A percentile compares a stretch with the other conserved stretches of the same genome.
Evolutionary conservation across 2,888 invertebrate genomes (phyloP).

Genomic region (Cerastoderma edule): DNA sequence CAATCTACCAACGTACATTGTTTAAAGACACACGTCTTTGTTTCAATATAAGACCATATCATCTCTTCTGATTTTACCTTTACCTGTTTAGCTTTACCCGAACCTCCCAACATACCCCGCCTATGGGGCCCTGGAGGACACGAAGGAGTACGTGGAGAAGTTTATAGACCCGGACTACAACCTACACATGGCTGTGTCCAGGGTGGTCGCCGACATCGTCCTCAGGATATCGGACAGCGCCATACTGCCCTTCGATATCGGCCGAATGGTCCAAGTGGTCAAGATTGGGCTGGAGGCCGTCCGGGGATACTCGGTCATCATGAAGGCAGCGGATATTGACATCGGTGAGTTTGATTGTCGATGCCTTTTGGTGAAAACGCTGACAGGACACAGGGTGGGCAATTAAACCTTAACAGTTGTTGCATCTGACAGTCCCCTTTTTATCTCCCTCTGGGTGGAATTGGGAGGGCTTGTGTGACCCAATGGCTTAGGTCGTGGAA

Average conservation of each 20-base stretch:
- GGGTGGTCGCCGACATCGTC: conserved; percentile 75
- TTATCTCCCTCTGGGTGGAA: no score
- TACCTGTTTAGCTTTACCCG: conserved; percentile 65
- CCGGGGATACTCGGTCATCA: conserved; percentile 28
- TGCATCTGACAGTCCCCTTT: no score
- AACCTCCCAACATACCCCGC: conserved; percentile 79
- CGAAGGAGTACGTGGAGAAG: conserved; percentile 78
- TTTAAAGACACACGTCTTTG: no score
- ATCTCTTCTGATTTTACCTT: not conserved
- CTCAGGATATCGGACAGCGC: conserved; percentile 76
- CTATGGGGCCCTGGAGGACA: conserved; percentile 83
- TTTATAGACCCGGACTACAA: conserved; percentile 81
- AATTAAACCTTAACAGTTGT: no score
- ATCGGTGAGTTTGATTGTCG: conserved; percentile 43
- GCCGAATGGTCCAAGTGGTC: conserved; percentile 58
- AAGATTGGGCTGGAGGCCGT: conserved; percentile 60
- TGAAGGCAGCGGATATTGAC: conserved; percentile 50
- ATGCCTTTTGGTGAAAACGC: not conserved
- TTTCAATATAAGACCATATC: no score
- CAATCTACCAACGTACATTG: no score
- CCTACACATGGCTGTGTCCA: conserved; percentile 73
- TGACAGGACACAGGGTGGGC: no score
- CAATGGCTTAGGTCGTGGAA: no score
- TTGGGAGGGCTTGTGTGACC: no score
- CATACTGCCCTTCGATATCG: conserved; percentile 75